Conservation (phyloP, 2,113 vertebrate species). For the Erinaceus europaeus region DNA sequence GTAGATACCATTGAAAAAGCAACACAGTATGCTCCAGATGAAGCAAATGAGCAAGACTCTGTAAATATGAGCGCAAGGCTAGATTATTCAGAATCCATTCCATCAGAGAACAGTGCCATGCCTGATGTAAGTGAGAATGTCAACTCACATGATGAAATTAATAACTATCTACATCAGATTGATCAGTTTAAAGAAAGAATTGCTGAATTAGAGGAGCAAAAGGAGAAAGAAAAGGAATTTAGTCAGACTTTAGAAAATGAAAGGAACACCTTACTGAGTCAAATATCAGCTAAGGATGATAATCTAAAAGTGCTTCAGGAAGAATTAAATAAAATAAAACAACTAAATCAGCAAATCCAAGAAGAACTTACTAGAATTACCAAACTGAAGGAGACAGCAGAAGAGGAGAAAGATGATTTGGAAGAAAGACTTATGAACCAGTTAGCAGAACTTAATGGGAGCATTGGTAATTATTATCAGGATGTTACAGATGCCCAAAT, state of each 20-base stretch:
- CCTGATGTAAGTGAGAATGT: constrained; percentile 33
- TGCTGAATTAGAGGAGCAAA: constrained; percentile 71
- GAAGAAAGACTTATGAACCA: constrained; percentile 98
- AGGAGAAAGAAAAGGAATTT: constrained; percentile 65
- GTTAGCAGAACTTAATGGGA: constrained; percentile 96
- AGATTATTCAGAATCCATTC: background rate
- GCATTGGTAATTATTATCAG: constrained; percentile 96
- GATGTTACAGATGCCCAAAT: constrained; percentile 87
- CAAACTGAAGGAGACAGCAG: constrained; percentile 80
- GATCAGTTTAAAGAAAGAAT: constrained; percentile 74
- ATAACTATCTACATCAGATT: constrained; percentile 65
- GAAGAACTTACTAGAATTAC: constrained; percentile 83
- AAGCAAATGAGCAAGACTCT: constrained; percentile 51
- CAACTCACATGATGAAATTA: constrained; percentile 49
- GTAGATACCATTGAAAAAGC: constrained; percentile 61
- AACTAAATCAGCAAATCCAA: constrained; percentile 75
- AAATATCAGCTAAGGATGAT: constrained; percentile 67
- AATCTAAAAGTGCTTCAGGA: constrained; percentile 74
- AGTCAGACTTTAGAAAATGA: constrained; percentile 73
- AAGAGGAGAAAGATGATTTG: constrained; percentile 94
- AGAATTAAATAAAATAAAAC: constrained; percentile 69
- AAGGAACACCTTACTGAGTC: constrained; percentile 75
- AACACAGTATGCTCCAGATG: background rate
- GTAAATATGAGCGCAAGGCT: rapidly evolving
- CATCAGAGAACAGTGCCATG: background rate